Percentiles rank a stretch among this genome's conserved stretches.
phyloP scores from a whole-genome alignment of 35 echinoderm and acorn worm genomes.

The Apostichopus japonicus region DNA sequence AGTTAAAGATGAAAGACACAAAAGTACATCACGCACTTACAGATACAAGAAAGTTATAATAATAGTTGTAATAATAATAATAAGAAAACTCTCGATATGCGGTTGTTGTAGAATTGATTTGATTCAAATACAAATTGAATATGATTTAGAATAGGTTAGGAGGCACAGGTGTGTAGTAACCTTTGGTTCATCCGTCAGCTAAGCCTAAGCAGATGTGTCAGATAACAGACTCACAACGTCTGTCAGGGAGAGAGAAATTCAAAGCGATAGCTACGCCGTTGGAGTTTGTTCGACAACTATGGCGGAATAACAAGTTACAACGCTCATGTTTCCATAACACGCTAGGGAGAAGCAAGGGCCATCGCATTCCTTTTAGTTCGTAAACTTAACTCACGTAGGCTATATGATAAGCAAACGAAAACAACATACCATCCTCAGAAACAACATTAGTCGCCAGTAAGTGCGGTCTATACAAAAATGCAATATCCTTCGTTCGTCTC shows the following conservation, averaged over 20 bases:
- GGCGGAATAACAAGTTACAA: background rate
- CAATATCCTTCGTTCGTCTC: too few species aligned
- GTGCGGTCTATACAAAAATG: too few species aligned
- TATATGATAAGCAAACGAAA: too few species aligned
- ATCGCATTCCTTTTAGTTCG: background rate
- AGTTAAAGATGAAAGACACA: too few species aligned
- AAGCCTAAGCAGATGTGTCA: background rate
- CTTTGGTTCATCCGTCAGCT: background rate
- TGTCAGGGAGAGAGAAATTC: background rate
- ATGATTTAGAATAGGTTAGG: constrained; percentile 24
- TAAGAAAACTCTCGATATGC: background rate
- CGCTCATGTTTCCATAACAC: background rate
- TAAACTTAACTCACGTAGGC: too few species aligned
- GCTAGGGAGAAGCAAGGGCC: background rate
- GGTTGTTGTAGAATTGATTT: background rate
- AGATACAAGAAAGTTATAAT: too few species aligned
- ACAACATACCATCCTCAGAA: too few species aligned
- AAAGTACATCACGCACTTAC: too few species aligned
- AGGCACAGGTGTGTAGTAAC: constrained; percentile 17
- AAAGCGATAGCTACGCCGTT: background rate
- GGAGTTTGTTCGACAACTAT: background rate
- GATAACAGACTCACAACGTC: background rate
- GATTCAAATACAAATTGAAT: constrained; percentile 17
- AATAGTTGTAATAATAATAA: too few species aligned
- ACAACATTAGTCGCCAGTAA: too few species aligned